phyloP scores from a whole-genome alignment of 2,113 vertebrate genomes.

The Dendrocopos noguchii region DNA sequence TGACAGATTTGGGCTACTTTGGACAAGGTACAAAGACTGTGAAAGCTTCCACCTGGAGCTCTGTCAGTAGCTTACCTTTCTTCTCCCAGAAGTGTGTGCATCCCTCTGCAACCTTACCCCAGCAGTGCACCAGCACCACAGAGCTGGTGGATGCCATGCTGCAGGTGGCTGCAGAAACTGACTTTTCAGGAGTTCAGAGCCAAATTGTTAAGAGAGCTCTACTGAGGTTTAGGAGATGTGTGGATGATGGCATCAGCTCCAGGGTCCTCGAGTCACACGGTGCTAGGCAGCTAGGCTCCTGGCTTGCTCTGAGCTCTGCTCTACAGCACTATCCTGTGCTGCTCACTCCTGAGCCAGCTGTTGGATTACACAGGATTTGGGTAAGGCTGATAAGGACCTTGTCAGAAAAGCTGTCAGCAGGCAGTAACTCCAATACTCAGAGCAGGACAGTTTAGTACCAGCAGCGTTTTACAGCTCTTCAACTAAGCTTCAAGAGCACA shows the following conservation, averaged over 20 bases:
- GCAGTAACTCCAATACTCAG: not conserved
- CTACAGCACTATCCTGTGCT: not conserved
- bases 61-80: not conserved
- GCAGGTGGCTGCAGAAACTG: not conserved
- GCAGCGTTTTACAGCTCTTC: not conserved
- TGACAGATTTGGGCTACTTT: not conserved
- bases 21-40: not conserved
- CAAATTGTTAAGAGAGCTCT: not conserved
- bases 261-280: accelerated
- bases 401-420: not conserved
- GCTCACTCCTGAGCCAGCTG: not conserved
- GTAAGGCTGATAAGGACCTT: not conserved
- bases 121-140: accelerated
- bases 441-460: not conserved
- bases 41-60: not conserved
- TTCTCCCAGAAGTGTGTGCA: not conserved
- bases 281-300: not conserved
- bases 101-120: not conserved
- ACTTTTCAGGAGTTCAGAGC: not conserved
- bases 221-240: not conserved
- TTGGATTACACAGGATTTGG: not conserved
- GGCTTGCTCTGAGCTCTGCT: not conserved
- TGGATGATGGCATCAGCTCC: not conserved
- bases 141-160: not conserved
- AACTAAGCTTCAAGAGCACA: not conserved